Evolutionary conservation across 2,797 vertebrate genomes (phyloP).

Genomic region (Geotrypetes seraphini): DNA sequence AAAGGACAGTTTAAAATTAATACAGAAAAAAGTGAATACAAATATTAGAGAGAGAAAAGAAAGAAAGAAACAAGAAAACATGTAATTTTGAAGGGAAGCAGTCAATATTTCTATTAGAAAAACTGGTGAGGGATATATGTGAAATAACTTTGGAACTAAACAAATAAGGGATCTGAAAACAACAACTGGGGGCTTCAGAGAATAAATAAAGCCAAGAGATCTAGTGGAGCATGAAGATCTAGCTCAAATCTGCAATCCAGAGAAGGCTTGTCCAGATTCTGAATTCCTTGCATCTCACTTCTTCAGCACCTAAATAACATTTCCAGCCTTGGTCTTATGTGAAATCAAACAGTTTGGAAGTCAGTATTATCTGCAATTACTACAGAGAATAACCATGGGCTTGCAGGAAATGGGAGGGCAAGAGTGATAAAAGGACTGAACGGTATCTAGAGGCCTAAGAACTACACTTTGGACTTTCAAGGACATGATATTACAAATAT

Average conservation of each 20-base stretch:
- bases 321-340: constrained; percentile 43
- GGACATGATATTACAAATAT: constrained; percentile 19
- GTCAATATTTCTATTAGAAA: constrained; percentile 27
- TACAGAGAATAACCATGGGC: constrained; percentile 49
- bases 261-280: constrained; percentile 42
- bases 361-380: constrained; percentile 69
- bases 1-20: constrained; percentile 27
- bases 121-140: constrained; percentile 27
- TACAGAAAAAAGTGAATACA: constrained; percentile 25
- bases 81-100: constrained; percentile 21
- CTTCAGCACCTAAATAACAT: constrained; percentile 34
- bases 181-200: constrained; percentile 69
- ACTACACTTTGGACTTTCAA: constrained; percentile 17
- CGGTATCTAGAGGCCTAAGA: constrained; percentile 24
- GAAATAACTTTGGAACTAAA: constrained; percentile 13
- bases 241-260: constrained; percentile 48
- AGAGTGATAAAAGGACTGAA: constrained; percentile 28
- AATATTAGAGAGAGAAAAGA: constrained; percentile 27
- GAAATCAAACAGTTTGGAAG: constrained; percentile 52
- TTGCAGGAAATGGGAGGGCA: constrained; percentile 37
- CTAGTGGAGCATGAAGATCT: constrained; percentile 51
- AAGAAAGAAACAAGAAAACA: constrained; percentile 33
- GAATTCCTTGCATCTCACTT: constrained; percentile 32
- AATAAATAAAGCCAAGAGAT: constrained; percentile 67
- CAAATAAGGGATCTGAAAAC: constrained; percentile 66